Percentiles rank a stretch among this genome's conserved stretches.
phyloP scores from a whole-genome alignment of 2,113 vertebrate genomes.

The Sterrhoptilus dennistouni region DNA sequence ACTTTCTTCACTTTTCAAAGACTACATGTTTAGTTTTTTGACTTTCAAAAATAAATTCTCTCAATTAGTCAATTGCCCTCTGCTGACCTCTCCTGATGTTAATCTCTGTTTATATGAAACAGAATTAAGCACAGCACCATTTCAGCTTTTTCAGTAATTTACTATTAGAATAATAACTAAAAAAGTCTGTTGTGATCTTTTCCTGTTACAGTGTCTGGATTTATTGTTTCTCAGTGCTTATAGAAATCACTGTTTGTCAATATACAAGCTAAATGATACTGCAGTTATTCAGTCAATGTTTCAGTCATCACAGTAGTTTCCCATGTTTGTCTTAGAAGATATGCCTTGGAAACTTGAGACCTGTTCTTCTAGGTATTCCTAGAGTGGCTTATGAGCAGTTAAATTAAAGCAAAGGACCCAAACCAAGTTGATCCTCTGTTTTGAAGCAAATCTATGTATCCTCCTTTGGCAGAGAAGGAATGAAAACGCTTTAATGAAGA shows the following conservation, averaged over 20 bases:
- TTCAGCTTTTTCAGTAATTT: background rate
- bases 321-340: background rate
- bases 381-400: background rate
- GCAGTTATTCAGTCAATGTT: background rate
- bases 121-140: background rate
- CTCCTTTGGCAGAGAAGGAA: background rate
- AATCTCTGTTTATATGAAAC: background rate
- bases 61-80: background rate
- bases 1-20: constrained; percentile 31
- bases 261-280: background rate
- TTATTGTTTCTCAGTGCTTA: background rate
- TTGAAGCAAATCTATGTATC: background rate
- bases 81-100: background rate
- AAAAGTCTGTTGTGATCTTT: background rate
- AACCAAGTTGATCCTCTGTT: background rate
- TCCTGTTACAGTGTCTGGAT: background rate
- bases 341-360: background rate
- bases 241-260: background rate
- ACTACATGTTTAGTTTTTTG: background rate
- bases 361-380: background rate
- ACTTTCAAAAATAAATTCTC: constrained; percentile 8
- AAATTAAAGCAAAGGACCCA: background rate
- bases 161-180: background rate
- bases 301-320: background rate
- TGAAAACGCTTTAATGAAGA: background rate